Percentiles rank a stretch among this genome's conserved stretches.
phyloP scores from a whole-genome alignment of 2,113 vertebrate genomes.

The Otus sunia region DNA sequence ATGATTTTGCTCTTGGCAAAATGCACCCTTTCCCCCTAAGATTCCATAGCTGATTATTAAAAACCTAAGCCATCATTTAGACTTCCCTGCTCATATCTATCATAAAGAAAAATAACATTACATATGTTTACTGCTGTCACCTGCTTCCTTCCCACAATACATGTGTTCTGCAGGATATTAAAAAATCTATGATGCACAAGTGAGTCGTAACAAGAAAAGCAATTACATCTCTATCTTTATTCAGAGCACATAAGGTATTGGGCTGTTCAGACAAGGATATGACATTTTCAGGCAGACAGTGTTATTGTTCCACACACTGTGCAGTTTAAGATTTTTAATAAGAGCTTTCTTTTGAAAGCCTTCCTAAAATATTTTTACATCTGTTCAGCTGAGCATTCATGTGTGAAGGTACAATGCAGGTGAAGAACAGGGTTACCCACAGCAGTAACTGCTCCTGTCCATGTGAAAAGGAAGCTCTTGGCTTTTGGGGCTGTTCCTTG shows the following conservation, averaged over 20 bases:
- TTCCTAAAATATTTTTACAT: slow-evolving; percentile 41
- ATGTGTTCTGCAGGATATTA: slow-evolving; percentile 75
- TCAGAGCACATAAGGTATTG: slow-evolving; percentile 63
- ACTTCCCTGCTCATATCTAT: slow-evolving; percentile 43
- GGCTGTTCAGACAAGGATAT: slow-evolving; percentile 63
- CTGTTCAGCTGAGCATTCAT: not conserved
- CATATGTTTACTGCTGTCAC: slow-evolving; percentile 65
- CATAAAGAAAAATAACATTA: slow-evolving; percentile 66
- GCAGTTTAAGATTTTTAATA: slow-evolving; percentile 58
- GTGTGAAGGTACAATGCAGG: not conserved
- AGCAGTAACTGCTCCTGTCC: not conserved
- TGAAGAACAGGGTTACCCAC: not conserved
- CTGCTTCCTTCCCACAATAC: slow-evolving; percentile 69
- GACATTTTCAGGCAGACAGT: slow-evolving; percentile 57
- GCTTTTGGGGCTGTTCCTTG: not conserved
- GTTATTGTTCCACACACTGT: slow-evolving; percentile 46
- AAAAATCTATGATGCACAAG: slow-evolving; percentile 75
- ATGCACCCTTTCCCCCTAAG: not conserved
- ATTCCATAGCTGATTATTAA: slow-evolving; percentile 32
- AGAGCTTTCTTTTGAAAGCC: slow-evolving; percentile 40
- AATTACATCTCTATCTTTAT: slow-evolving; percentile 74
- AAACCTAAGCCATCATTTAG: slow-evolving; percentile 35
- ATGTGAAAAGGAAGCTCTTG: rapidly evolving
- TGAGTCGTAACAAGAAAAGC: slow-evolving; percentile 73
- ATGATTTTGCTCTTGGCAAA: slow-evolving; percentile 41